Conservation (phyloP, 2,797 vertebrate genomes). For the Lycodopsis pacificus region DNA sequence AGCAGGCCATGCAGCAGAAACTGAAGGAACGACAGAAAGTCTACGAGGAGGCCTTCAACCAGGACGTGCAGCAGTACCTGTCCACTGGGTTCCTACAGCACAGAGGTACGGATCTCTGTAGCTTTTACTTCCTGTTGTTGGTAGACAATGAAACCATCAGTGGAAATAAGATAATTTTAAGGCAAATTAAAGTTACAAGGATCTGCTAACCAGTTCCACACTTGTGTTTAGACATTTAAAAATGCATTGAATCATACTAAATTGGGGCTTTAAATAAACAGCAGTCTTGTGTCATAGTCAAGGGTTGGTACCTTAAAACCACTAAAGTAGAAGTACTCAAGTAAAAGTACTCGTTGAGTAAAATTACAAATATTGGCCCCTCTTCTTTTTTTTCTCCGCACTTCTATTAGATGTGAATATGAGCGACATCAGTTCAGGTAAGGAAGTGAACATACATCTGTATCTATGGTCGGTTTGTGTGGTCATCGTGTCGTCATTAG, state of each 20-base stretch:
- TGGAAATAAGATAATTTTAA: neutral
- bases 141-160: neutral
- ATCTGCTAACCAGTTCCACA: neutral
- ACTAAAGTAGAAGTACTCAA: too few species aligned
- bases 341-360: too few species aligned
- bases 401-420: too few species aligned
- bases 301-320: too few species aligned
- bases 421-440: too few species aligned
- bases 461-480: too few species aligned
- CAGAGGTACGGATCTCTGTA: slow-evolving; percentile 40
- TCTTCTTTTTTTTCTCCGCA: too few species aligned
- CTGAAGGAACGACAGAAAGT: slow-evolving; percentile 95
- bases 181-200: neutral
- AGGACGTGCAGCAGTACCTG: slow-evolving; percentile 96
- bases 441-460: too few species aligned
- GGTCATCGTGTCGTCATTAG: too few species aligned
- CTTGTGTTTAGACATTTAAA: neutral
- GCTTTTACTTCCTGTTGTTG: neutral
- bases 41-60: slow-evolving; percentile 97
- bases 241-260: neutral
- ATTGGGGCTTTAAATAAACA: neutral
- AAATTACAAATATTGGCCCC: too few species aligned
- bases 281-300: neutral
- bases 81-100: slow-evolving; percentile 93
- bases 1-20: slow-evolving; percentile 90